Evolutionary conservation across 1,140 invertebrate genomes (phyloP), one percentile per base, ranked within the genome.

Genomic region (Heliconius hermathena): DNA sequence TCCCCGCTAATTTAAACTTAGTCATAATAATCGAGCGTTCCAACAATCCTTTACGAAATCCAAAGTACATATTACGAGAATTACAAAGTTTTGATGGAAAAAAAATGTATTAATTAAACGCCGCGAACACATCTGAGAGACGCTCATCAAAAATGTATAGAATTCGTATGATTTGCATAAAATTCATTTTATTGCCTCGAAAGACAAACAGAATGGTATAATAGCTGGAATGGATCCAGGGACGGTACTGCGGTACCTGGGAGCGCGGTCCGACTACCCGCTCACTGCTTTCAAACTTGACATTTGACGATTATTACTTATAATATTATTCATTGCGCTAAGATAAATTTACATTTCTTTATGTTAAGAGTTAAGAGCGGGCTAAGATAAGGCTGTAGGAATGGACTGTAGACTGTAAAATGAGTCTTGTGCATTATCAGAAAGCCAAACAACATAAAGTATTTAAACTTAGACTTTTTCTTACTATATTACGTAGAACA

Each of bases 51-150:
- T 76, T 71, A 26, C 74, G 18, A 78, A 78, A 73, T 74, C 46
- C 73, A 33, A 78, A 81, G 74, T 81, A 46, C 13, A 46, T 16
- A 81, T 78, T 77, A 70, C 52, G 57, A 4, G 71, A 81, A 85
- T 90, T 86, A 86, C 77, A 86, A 93, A 93, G 85, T 92, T 93
- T 92, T 90, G 88, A 93, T 90, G 90, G 91, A 91, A 93, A 91
- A 91, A 93, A 91, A 93, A 93, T 90, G 82, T 93, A 91, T 91
- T 94, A 93, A 94, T 93, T 93, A 94, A 93, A 90, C 85, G 85
- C 76, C 73, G 95, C 85, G 97, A 97, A 89, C 96, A 96, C 87
- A 96, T 95, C 89, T 88, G 88, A 77, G 83, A 90, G 76, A 54
- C 52, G 82, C 93, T 93, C 84, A 96, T 95, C 82, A 95, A 95